Conservation (phyloP, 2,113 vertebrate genomes). For the Chaenogobius annularis region DNA sequence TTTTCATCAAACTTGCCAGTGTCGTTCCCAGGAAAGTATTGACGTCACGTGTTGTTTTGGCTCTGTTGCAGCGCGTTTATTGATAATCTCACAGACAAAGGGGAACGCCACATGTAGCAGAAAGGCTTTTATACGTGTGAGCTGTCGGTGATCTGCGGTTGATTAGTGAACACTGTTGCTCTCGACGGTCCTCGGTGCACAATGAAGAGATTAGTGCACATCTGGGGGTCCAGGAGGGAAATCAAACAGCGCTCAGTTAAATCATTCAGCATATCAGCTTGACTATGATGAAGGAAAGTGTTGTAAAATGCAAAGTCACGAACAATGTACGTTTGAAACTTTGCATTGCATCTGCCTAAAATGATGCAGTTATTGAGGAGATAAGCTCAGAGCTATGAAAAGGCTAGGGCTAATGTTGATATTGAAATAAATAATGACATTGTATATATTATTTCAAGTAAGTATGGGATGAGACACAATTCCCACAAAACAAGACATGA, state of each 20-base stretch:
- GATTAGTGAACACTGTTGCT: conserved; percentile 38
- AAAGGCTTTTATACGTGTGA: conserved; percentile 31
- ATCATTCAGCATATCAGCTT: conserved; percentile 21
- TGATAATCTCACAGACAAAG: conserved; percentile 8
- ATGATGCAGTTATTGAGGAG: too few relatives aligned
- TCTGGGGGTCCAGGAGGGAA: conserved; percentile 41
- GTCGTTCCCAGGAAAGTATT: conserved; percentile 14
- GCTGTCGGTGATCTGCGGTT: conserved; percentile 43
- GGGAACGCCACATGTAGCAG: neutral
- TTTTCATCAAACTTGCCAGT: conserved; percentile 9
- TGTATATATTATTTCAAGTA: too few relatives aligned
- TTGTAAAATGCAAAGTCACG: neutral
- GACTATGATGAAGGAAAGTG: conserved; percentile 21
- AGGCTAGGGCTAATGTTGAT: too few relatives aligned
- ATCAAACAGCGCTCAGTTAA: conserved; percentile 46
- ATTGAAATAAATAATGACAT: too few relatives aligned
- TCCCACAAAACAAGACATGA: too few relatives aligned
- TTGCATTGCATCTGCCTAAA: neutral
- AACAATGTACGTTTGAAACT: neutral
- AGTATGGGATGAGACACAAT: too few relatives aligned
- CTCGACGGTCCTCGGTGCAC: conserved; percentile 37
- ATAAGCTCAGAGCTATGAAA: too few relatives aligned
- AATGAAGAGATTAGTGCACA: conserved; percentile 57
- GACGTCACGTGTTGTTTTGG: neutral
- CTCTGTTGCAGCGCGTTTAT: neutral